Percentiles rank a stretch among this genome's conserved stretches.
These are phyloP conservation scores for Limanda limanda DNA, from an alignment of 2,113 vertebrate genomes.

Conservation along the genomic window DNA sequence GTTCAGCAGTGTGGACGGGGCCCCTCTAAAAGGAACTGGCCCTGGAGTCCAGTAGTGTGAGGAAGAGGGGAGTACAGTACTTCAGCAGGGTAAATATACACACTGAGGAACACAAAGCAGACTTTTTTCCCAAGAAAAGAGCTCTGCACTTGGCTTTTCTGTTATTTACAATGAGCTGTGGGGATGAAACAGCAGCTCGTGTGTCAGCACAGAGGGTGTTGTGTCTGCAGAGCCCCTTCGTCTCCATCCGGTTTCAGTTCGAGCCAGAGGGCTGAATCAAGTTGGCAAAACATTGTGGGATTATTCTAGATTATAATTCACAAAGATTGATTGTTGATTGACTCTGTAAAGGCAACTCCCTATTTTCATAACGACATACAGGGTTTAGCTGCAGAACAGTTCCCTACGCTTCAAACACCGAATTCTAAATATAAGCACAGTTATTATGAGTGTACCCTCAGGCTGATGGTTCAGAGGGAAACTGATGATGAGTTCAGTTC, in stretches of 20 bases:
- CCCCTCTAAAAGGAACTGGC: slow-evolving; percentile 19
- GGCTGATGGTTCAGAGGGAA: background rate
- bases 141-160: background rate
- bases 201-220: slow-evolving; percentile 57
- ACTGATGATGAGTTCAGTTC: background rate
- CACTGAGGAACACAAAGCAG: slow-evolving; percentile 40
- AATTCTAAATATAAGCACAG: slow-evolving; percentile 5
- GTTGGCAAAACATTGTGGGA: slow-evolving; percentile 48
- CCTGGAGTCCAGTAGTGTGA: slow-evolving; percentile 24
- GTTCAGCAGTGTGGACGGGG: slow-evolving; percentile 38
- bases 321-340: slow-evolving; percentile 48
- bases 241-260: slow-evolving; percentile 29
- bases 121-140: slow-evolving; percentile 59
- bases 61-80: slow-evolving; percentile 17
- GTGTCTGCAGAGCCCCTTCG: slow-evolving; percentile 64
- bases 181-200: slow-evolving; percentile 58
- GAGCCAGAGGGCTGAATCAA: slow-evolving; percentile 28
- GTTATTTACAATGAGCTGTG: slow-evolving; percentile 61
- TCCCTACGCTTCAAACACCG: slow-evolving; percentile 16
- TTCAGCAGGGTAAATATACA: slow-evolving; percentile 20
- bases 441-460: background rate
- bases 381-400: slow-evolving; percentile 44
- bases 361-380: background rate
- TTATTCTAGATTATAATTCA: slow-evolving; percentile 19
- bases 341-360: slow-evolving; percentile 18